Evolutionary conservation across 2,797 vertebrate species (phyloP), one percentile per base, ranked within the genome.

Genomic region (Ibycter americanus): DNA sequence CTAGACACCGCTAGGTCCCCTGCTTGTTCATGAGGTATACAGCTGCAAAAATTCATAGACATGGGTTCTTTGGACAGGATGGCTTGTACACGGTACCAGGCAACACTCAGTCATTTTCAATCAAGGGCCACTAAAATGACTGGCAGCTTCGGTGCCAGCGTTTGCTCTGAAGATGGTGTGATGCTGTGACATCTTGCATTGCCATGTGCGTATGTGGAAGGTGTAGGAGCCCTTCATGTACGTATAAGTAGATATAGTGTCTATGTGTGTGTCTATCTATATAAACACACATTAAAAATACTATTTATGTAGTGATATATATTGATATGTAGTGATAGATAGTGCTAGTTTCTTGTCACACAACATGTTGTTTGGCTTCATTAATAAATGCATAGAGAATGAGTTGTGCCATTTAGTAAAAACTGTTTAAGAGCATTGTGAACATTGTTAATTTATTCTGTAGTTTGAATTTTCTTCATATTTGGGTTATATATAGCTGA

Each of bases 181-280:
- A 11, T 89, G 55, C 25, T 40, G 22, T 21, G 14, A 21, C 40
- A 51, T 25, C 56, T 56, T 68, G 56, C n/a, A 2, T 51, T 92
- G 49, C 38, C 13, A 1, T 6, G 25, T 29, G 26, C 9, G 55
- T 76, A 46, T 36, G 29, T 46, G 32, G 54, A 56, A 86, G n/a
- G 17, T 49, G 56, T 44, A 31, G 34, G 51, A 84, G 31, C 42
- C 8, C 5, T 87, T 59, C 73, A 2, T 16, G 1, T n/a, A 18
- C 11, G 6, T 36, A 7, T 25, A 34, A 44, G 8, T 40, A 76
- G 21, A 12, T 47, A 29, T 0, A 54, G 23, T 63, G 31, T 66
- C 4, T 49, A 0, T 59, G 5, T 58, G 5, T 61, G 1, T 36
- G 4, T 55, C 4, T 58, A 36, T 58, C 22, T 25, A 6, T 36